phyloP scores from a whole-genome alignment of 2,797 vertebrate genomes.

The Lepus oiostolus region DNA sequence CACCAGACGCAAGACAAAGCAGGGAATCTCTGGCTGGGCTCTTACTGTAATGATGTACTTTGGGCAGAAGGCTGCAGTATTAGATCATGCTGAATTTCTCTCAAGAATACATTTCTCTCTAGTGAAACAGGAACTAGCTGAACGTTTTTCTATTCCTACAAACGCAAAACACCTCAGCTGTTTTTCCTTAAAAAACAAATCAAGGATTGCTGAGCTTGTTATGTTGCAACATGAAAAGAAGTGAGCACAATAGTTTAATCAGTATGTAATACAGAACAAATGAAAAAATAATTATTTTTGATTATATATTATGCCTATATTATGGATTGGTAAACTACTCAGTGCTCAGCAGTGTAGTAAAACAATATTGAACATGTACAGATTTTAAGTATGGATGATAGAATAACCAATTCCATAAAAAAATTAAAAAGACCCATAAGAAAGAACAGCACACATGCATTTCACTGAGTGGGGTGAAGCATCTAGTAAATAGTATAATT shows the following conservation, averaged over 20 bases:
- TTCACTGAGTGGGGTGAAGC: neutral
- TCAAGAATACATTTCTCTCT: neutral
- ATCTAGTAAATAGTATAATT: neutral
- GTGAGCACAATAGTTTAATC: neutral
- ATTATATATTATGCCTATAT: neutral
- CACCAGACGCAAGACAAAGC: neutral
- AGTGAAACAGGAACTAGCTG: neutral
- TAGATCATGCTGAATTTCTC: constrained; percentile 77
- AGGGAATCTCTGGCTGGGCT: neutral
- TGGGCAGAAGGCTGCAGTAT: constrained; percentile 88
- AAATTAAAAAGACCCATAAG: neutral
- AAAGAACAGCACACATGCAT: neutral
- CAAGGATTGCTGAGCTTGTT: neutral
- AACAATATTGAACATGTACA: neutral
- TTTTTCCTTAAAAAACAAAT: neutral
- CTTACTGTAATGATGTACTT: constrained; percentile 78
- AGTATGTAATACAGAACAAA: neutral
- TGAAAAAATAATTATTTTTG: neutral
- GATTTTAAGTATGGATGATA: neutral
- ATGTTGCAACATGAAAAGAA: neutral
- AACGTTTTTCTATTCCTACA: neutral
- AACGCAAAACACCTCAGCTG: neutral
- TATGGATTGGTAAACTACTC: neutral
- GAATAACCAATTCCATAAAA: neutral
- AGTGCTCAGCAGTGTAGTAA: neutral